Evolutionary conservation across 2,888 invertebrate species (phyloP), one percentile per base, ranked within the genome.

Genomic region (Trissolcus brochymenae): DNA sequence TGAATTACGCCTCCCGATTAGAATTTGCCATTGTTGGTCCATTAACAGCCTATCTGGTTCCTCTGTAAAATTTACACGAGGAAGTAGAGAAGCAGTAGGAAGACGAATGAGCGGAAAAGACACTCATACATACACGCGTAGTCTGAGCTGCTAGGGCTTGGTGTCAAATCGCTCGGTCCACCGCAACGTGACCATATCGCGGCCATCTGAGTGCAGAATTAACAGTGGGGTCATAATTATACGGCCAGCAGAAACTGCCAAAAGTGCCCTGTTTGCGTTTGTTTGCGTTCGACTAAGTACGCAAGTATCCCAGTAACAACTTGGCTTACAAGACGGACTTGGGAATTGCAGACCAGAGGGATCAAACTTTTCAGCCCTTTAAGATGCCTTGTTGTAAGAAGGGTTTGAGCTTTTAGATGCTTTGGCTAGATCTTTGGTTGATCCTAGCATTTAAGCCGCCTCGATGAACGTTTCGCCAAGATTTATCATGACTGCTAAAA

Each of bases 171-270:
- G 84, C 81, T 84, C 80, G 87, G 87, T 83, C 79, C 82, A 86
- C 87, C 87, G 78, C 84, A 87, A 87, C 84, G 86, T 71, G 83
- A 86, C 87, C 87, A 82, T 83, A 80, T 83, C 83, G 82, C 81
- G 81, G 81, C 84, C 84, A 82, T 84, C 81, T 82, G 76, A 82
- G 81, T 77, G 78, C 50, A 72, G 82, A 84, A 83, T 79, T 81
- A 80, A 83, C 83, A 80, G 82, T 73, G 80, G 77, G 81, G 81
- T 75, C 79, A 80, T 83, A 84, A 85, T 84, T 83, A 64, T 81
- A 76, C 40, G 76, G 59, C 61, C 43, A 55, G 67, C 68, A 78
- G 77, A 81, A 80, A 79, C 79, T 80, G 67, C 60, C 76, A 72
- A 74, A 76, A 72, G 71, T 62, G 57, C 46, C 25, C 35, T 25